phyloP scores from a whole-genome alignment of 2,797 vertebrate species.

The Hyperoplus lanceolatus region DNA sequence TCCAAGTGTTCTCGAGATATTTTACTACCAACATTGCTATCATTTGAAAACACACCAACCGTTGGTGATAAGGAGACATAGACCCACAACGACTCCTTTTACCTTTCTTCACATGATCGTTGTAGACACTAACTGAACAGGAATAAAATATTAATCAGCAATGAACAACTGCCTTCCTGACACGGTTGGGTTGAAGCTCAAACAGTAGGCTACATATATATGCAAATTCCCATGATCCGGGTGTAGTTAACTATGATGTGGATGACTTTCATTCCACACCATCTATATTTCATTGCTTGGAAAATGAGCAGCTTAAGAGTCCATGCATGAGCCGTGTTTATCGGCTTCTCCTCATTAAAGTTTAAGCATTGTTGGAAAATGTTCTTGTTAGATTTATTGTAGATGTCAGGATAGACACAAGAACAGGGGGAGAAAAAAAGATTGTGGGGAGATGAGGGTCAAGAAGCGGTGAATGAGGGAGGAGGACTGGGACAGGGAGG shows the following conservation, averaged over 20 bases:
- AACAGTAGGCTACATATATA: neutral
- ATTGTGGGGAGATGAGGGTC: neutral
- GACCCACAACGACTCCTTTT: neutral
- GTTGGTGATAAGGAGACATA: neutral
- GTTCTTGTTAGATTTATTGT: slow-evolving; percentile 3
- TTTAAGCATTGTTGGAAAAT: slow-evolving; percentile 44
- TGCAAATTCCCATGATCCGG: neutral
- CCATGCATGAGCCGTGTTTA: slow-evolving; percentile 41
- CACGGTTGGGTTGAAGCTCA: neutral
- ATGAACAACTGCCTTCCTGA: neutral
- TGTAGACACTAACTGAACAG: slow-evolving; percentile 5
- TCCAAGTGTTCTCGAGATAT: neutral
- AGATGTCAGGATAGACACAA: slow-evolving; percentile 22
- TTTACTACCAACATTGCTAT: slow-evolving; percentile 1
- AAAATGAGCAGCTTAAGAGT: slow-evolving; percentile 47
- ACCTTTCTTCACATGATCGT: neutral
- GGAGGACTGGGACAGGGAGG: neutral
- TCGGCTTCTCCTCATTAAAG: slow-evolving; percentile 60
- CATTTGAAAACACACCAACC: neutral
- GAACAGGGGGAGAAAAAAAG: neutral
- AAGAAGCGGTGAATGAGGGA: neutral
- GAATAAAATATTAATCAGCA: slow-evolving; percentile 38
- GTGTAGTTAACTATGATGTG: slow-evolving; percentile 12
- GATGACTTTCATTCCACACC: slow-evolving; percentile 28
- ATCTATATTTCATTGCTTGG: slow-evolving; percentile 59